These are phyloP conservation scores for Acanthosepion lycidas DNA, from an alignment of 2,888 invertebrate genomes.

Conservation along the genomic window DNA sequence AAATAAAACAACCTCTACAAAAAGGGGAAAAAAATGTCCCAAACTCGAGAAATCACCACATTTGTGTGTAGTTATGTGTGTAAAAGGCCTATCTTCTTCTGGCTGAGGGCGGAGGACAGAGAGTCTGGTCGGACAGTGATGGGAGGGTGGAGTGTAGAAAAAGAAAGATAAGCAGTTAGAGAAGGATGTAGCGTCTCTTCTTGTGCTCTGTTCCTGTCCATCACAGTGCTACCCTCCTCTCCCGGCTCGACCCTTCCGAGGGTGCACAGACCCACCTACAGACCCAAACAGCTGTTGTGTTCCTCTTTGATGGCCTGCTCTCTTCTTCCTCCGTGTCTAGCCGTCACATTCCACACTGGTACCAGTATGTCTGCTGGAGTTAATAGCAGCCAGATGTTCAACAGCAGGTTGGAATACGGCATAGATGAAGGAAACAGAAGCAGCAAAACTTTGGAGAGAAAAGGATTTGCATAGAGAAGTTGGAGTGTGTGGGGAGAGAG, in stretches of 20 bases:
- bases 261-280: neutral
- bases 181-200: neutral
- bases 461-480: neutral
- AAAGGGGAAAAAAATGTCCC: too few species aligned
- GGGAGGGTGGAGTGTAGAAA: neutral
- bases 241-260: neutral
- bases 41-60: neutral
- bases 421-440: neutral
- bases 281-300: neutral
- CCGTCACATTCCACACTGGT: constrained; percentile 33
- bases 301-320: constrained; percentile 33
- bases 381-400: constrained; percentile 23
- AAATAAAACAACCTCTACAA: too few species aligned
- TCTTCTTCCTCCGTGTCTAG: constrained; percentile 10
- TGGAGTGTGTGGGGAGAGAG: neutral
- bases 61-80: constrained; percentile 33
- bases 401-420: constrained; percentile 1
- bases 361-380: constrained; percentile 22
- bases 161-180: neutral
- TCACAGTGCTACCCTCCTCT: neutral
- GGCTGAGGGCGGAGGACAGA: neutral
- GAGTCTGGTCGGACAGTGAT: too few species aligned
- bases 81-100: neutral
- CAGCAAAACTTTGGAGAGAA: neutral
- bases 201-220: neutral